Conservation (phyloP, 2,113 vertebrate species). For the Odontophorus gujanensis region DNA sequence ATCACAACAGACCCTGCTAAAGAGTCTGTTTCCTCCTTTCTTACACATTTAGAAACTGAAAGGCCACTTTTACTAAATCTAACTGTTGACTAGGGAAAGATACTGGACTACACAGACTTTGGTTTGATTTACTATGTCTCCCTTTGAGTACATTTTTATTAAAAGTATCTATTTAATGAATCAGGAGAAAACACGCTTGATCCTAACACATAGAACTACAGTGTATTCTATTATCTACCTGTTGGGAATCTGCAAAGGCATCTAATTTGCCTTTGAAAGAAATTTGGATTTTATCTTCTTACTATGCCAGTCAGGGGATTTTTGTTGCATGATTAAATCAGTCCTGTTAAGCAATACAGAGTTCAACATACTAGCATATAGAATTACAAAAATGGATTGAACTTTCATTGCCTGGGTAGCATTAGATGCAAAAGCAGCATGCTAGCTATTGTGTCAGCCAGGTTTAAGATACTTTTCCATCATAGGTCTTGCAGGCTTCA, state of each 20-base stretch:
- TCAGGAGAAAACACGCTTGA: neutral
- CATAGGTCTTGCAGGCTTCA: neutral
- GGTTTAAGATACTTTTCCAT: neutral
- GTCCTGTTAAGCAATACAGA: neutral
- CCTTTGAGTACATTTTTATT: neutral
- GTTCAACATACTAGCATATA: neutral
- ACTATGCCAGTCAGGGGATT: neutral
- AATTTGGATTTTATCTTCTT: constrained; percentile 18
- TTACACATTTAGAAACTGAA: too few species aligned
- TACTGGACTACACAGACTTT: accelerated
- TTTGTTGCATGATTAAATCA: constrained; percentile 21
- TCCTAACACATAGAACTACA: neutral
- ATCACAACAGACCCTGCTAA: too few species aligned
- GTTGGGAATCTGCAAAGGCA: neutral
- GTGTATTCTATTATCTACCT: neutral
- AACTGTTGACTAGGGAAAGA: neutral
- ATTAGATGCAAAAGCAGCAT: neutral
- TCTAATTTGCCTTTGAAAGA: neutral
- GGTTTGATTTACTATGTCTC: neutral
- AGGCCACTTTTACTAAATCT: neutral
- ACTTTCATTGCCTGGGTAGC: neutral
- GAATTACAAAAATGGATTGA: neutral
- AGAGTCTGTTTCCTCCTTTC: too few species aligned
- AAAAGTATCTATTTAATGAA: neutral
- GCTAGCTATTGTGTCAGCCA: neutral